Evolutionary conservation across 2,113 vertebrate species (phyloP).

Genomic region (Balaenoptera acutorostrata): DNA sequence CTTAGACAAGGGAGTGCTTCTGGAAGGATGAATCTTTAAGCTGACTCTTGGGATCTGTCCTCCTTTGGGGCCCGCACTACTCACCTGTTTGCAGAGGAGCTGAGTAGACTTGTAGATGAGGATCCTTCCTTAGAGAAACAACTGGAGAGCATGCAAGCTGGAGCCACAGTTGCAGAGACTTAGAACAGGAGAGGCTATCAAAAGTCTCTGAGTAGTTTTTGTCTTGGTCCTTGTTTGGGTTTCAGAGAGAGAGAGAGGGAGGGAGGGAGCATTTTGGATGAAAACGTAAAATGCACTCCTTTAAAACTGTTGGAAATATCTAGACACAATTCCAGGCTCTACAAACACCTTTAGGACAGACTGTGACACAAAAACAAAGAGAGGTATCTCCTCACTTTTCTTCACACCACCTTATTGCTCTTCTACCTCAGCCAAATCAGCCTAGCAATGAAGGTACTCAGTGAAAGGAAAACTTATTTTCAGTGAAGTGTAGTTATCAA

Average conservation of each 20-base stretch:
- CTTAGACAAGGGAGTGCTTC: neutral
- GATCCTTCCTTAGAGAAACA: neutral
- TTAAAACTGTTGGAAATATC: neutral
- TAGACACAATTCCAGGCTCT: no score
- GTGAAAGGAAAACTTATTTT: neutral
- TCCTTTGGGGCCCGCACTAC: rapidly evolving
- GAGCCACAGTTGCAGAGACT: rapidly evolving
- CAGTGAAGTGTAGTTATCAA: no score
- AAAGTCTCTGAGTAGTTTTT: neutral
- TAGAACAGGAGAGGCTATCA: neutral
- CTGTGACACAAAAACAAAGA: neutral
- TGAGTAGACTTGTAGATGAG: neutral
- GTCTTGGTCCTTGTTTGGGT: neutral
- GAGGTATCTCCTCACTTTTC: neutral
- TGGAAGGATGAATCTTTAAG: neutral
- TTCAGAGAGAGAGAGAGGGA: neutral
- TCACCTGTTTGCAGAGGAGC: neutral
- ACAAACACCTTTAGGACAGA: neutral
- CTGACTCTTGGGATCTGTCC: neutral
- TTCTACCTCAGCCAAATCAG: neutral
- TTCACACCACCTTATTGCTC: neutral
- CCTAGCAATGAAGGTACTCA: neutral
- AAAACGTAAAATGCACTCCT: neutral
- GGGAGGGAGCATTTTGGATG: no score
- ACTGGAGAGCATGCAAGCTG: rapidly evolving